Evolutionary conservation across 2,113 vertebrate species (phyloP).

Genomic region (Antigone vipio): DNA sequence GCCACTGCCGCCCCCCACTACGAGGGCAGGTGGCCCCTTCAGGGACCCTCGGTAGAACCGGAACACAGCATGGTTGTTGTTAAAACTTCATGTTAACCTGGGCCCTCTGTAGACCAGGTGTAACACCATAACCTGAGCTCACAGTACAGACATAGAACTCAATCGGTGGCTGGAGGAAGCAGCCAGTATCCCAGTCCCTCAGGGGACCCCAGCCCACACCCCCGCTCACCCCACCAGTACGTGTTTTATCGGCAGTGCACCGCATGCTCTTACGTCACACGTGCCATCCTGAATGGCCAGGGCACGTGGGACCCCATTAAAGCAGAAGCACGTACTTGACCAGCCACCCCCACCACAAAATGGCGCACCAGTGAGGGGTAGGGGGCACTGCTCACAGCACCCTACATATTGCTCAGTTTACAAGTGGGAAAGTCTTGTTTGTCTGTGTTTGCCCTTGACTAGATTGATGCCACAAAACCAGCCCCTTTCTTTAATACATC

Average conservation of each 20-base stretch:
- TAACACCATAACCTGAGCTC: neutral
- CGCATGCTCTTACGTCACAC: rapidly evolving
- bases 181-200: no score
- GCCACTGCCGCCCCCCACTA: rapidly evolving
- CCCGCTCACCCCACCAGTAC: rapidly evolving
- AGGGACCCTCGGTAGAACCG: rapidly evolving
- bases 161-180: neutral
- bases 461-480: neutral
- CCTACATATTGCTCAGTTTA: neutral
- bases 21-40: rapidly evolving
- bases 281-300: neutral
- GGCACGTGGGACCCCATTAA: neutral
- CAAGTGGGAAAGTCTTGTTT: neutral
- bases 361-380: neutral
- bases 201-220: no score
- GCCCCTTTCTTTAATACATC: neutral
- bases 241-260: neutral
- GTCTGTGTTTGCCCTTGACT: neutral
- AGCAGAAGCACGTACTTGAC: neutral
- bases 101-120: no score
- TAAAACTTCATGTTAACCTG: neutral
- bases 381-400: neutral
- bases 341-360: no score
- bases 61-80: no score
- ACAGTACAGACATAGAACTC: neutral